phyloP scores from a whole-genome alignment of 2,113 vertebrate species.

The Cnemophilus loriae region DNA sequence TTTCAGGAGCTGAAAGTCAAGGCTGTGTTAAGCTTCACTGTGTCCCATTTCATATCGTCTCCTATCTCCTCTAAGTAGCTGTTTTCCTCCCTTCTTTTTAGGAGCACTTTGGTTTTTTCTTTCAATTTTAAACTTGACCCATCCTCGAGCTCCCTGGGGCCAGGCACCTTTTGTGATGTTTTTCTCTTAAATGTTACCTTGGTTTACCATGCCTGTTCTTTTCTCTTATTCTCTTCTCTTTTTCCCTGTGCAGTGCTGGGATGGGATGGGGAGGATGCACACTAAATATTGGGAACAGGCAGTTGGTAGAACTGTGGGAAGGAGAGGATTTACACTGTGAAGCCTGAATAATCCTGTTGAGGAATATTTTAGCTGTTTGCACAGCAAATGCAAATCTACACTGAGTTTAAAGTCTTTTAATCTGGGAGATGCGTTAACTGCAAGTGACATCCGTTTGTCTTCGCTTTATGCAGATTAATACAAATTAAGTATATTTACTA shows the following conservation, averaged over 20 bases:
- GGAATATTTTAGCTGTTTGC: neutral
- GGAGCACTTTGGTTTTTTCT: neutral
- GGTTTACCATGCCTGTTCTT: neutral
- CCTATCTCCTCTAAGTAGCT: neutral
- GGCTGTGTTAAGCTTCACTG: neutral
- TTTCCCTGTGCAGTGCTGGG: neutral
- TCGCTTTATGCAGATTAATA: neutral
- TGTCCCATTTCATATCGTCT: neutral
- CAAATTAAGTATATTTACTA: neutral
- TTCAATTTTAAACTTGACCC: neutral
- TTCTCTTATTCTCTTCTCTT: neutral
- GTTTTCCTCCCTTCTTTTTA: neutral
- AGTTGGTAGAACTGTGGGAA: neutral
- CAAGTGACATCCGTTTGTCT: neutral
- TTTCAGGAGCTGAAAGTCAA: neutral
- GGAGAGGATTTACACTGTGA: neutral
- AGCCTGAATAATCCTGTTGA: neutral
- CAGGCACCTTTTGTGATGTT: neutral
- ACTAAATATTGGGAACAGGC: neutral
- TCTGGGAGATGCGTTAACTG: neutral
- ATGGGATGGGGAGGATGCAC: neutral
- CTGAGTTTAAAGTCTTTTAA: neutral
- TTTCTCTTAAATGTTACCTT: neutral
- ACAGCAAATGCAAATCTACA: neutral
- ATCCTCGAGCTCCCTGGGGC: neutral